These are phyloP conservation scores for Agriopis marginaria DNA, from an alignment of 2,888 invertebrate genomes.

Conservation along the genomic window DNA sequence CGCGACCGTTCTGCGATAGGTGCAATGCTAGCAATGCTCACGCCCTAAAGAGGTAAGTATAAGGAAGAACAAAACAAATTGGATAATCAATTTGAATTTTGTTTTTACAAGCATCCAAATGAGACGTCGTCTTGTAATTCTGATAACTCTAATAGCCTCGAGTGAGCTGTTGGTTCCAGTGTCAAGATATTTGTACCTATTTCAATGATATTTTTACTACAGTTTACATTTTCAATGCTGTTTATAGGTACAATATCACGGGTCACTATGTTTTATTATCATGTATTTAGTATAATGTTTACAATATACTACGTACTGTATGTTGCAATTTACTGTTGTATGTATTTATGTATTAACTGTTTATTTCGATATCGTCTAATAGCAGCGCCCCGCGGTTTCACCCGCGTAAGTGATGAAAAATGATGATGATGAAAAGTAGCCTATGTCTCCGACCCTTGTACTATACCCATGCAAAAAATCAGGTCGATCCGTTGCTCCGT, in stretches of 20 bases:
- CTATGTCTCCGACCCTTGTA: too few species aligned
- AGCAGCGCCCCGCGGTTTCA: too few species aligned
- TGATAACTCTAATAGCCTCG: not conserved
- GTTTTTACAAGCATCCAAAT: conserved; percentile 15
- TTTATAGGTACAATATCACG: too few species aligned
- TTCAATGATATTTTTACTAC: not conserved
- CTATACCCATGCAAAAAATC: too few species aligned
- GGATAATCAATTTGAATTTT: conserved; percentile 24
- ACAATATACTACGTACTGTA: not conserved
- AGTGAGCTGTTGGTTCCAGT: not conserved
- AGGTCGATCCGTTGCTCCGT: too few species aligned
- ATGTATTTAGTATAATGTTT: not conserved
- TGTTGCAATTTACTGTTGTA: not conserved
- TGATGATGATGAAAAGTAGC: too few species aligned
- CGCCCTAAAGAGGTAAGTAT: conserved; percentile 74
- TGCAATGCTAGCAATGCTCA: conserved; percentile 63
- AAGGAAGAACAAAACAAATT: conserved; percentile 42
- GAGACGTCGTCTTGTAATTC: not conserved
- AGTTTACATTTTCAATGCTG: too few species aligned
- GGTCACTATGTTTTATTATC: too few species aligned
- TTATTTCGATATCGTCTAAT: not conserved
- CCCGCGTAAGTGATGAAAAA: too few species aligned
- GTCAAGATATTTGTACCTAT: not conserved
- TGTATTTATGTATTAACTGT: conserved; percentile 7
- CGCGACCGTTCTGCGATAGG: conserved; percentile 66